Conservation (phyloP, 2,888 invertebrate species). For the Synergus gifuensis region DNA sequence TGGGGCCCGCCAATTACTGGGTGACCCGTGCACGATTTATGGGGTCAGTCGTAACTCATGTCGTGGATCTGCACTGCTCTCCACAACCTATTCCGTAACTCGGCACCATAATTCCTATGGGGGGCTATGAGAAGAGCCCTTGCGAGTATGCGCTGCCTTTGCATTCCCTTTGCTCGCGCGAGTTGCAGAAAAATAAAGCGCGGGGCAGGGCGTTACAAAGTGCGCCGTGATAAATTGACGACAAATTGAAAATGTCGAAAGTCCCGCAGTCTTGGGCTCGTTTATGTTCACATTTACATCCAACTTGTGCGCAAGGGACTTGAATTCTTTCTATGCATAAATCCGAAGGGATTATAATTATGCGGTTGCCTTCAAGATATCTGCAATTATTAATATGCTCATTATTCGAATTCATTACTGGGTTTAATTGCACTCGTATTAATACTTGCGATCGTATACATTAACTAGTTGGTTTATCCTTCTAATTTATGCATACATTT, state of each 20-base stretch:
- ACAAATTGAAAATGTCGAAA: conserved; percentile 42
- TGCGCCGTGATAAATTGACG: conserved; percentile 30
- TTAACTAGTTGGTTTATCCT: not conserved
- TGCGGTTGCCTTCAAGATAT: not conserved
- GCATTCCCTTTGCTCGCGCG: conserved; percentile 15
- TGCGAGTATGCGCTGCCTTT: conserved; percentile 1
- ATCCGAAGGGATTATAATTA: conserved; percentile 1
- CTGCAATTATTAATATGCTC: not conserved
- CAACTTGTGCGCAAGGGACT: conserved; percentile 8
- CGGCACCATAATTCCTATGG: conserved; percentile 54
- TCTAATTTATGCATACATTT: not conserved
- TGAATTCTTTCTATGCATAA: not conserved
- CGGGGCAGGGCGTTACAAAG: conserved; percentile 53
- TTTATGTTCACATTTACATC: conserved; percentile 27
- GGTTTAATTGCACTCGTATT: not conserved
- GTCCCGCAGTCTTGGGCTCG: conserved; percentile 14
- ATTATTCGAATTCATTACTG: not conserved
- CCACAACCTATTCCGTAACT: conserved; percentile 62
- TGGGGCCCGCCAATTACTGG: conserved; percentile 72
- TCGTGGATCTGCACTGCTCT: conserved; percentile 49
- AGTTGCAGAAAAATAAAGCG: conserved; percentile 61
- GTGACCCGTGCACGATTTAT: conserved; percentile 71
- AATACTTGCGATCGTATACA: not conserved
- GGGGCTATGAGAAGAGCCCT: not conserved
- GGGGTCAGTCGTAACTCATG: conserved; percentile 74